These are phyloP conservation scores for Pluvialis apricaria DNA, from an alignment of 2,113 vertebrate genomes.

Conservation along the genomic window DNA sequence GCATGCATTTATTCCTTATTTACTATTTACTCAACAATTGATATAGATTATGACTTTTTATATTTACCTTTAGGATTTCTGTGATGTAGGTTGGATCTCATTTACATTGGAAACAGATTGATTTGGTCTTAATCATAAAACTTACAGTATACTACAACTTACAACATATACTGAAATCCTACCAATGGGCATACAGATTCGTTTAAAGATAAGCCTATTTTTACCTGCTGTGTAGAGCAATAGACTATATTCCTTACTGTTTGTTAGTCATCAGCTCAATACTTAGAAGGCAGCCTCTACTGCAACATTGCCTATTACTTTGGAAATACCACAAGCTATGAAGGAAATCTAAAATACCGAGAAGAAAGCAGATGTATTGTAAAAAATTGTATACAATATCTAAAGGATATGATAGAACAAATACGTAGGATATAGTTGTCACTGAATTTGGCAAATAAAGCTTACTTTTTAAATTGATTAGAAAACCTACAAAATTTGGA, in stretches of 20 bases:
- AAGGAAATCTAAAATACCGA: not conserved
- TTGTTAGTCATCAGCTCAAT: not conserved
- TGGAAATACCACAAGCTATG: not conserved
- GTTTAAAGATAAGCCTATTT: not conserved
- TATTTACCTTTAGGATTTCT: not conserved
- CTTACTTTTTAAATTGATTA: not conserved
- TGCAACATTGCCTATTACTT: not conserved
- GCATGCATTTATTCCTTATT: not conserved
- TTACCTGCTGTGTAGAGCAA: not conserved
- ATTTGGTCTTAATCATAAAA: not conserved
- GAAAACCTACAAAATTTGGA: not conserved
- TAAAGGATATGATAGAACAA: not conserved
- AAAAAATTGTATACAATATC: not conserved
- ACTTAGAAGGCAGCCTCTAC: not conserved
- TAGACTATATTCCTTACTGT: not conserved
- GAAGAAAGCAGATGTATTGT: not conserved
- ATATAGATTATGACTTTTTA: not conserved
- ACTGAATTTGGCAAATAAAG: not conserved
- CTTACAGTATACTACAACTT: not conserved
- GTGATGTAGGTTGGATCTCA: rapidly evolving
- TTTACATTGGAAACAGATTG: not conserved
- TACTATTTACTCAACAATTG: not conserved
- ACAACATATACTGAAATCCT: not conserved
- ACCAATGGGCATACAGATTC: not conserved
- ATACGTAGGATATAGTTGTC: not conserved